phyloP scores from a whole-genome alignment of 2,888 invertebrate genomes.

The Catocala nupta region DNA sequence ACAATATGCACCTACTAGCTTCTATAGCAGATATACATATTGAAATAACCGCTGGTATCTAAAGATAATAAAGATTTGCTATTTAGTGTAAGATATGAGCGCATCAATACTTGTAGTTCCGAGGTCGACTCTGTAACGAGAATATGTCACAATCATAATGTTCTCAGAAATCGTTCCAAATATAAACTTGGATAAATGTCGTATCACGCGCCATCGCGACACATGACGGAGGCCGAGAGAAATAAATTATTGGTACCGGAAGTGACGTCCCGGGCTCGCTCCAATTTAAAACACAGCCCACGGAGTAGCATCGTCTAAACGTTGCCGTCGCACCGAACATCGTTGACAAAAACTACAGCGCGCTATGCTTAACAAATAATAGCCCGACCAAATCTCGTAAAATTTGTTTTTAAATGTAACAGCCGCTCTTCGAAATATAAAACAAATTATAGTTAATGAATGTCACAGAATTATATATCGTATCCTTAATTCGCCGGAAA shows the following conservation, averaged over 20 bases:
- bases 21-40: background rate
- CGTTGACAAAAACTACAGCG: slow-evolving; percentile 50
- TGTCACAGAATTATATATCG: slow-evolving; percentile 63
- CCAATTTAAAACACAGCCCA: slow-evolving; percentile 80
- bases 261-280: slow-evolving; percentile 83
- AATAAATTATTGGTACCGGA: slow-evolving; percentile 86
- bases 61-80: slow-evolving; percentile 12
- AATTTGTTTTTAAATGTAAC: slow-evolving; percentile 60
- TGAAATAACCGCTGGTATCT: slow-evolving; percentile 3
- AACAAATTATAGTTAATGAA: slow-evolving; percentile 69
- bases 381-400: slow-evolving; percentile 47
- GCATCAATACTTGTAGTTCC: slow-evolving; percentile 41
- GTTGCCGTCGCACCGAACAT: slow-evolving; percentile 38
- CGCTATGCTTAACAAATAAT: slow-evolving; percentile 46
- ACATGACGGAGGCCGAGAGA: slow-evolving; percentile 81
- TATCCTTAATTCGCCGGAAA: slow-evolving; percentile 76
- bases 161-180: slow-evolving; percentile 79
- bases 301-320: slow-evolving; percentile 59
- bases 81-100: slow-evolving; percentile 26
- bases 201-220: slow-evolving; percentile 81
- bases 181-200: slow-evolving; percentile 81
- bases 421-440: slow-evolving; percentile 52
- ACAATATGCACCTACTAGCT: background rate
- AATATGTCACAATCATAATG: slow-evolving; percentile 76
- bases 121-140: slow-evolving; percentile 56